These are phyloP conservation scores for Dallia pectoralis DNA, from an alignment of 2,797 vertebrate genomes.

Conservation along the genomic window DNA sequence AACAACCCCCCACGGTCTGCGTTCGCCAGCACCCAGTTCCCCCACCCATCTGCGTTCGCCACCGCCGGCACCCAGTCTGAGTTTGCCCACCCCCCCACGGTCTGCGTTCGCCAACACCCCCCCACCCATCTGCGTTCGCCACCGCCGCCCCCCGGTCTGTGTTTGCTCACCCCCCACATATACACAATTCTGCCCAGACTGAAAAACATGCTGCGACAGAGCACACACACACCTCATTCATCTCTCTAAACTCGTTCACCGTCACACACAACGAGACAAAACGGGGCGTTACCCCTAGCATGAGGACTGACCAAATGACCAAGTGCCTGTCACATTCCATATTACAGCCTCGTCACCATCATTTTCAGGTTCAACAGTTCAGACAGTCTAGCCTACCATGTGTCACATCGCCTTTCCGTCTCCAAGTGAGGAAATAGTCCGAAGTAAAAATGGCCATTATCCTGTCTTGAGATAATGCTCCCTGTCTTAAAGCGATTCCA, in stretches of 20 bases:
- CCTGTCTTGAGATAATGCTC: background rate
- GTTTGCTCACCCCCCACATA: no score
- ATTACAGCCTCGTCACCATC: background rate
- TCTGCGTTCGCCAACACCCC: no score
- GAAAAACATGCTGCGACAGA: no score
- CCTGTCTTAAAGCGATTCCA: background rate
- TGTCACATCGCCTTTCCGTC: background rate
- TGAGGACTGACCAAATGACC: background rate
- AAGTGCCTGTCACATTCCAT: background rate
- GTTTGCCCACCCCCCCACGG: no score
- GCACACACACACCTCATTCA: background rate
- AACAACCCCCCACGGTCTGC: no score
- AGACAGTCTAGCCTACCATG: background rate
- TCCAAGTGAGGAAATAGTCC: background rate
- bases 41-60: no score
- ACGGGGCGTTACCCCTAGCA: background rate
- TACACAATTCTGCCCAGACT: no score
- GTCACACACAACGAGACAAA: background rate
- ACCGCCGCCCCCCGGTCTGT: no score
- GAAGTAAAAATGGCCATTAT: background rate
- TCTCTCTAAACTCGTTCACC: background rate
- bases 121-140: no score
- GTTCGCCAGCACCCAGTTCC: no score
- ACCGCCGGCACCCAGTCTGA: no score
- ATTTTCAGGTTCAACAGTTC: background rate